Evolutionary conservation across 2,113 vertebrate species (phyloP).

Genomic region (Panthera leo): DNA sequence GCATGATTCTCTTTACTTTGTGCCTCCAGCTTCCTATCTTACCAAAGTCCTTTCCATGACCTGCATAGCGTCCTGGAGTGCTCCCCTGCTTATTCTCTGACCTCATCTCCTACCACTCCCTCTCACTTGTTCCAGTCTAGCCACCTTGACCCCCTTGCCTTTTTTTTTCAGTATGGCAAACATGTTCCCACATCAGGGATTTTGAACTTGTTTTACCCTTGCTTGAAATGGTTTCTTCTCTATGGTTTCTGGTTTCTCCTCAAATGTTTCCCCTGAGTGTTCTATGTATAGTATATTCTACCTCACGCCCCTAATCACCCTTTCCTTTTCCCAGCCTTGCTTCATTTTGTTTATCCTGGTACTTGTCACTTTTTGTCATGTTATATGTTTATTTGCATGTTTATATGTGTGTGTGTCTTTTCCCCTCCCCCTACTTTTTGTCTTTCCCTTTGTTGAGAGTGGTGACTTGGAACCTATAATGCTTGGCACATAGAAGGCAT

Average conservation of each 20-base stretch:
- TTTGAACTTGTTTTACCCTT: conserved; percentile 5
- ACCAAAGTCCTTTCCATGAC: background rate
- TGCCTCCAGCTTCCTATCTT: conserved; percentile 13
- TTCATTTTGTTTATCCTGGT: conserved; percentile 8
- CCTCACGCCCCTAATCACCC: background rate
- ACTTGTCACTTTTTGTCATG: background rate
- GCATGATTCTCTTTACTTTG: background rate
- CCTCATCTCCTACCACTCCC: background rate
- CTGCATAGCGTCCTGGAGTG: background rate
- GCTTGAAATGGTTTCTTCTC: background rate
- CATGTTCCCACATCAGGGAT: background rate
- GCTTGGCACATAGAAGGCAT: background rate
- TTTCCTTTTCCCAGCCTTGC: background rate
- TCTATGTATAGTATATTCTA: background rate
- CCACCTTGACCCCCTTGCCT: background rate
- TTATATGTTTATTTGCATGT: background rate
- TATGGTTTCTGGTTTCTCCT: background rate
- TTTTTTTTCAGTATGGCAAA: background rate
- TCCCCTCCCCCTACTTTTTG: background rate
- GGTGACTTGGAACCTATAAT: background rate
- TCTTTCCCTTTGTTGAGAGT: conserved; percentile 6
- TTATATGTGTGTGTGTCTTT: background rate
- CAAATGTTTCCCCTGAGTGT: background rate
- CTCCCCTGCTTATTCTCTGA: background rate
- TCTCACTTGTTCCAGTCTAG: background rate